These are phyloP conservation scores for Condylura cristata DNA, from an alignment of 2,113 vertebrate species.

Conservation along the genomic window DNA sequence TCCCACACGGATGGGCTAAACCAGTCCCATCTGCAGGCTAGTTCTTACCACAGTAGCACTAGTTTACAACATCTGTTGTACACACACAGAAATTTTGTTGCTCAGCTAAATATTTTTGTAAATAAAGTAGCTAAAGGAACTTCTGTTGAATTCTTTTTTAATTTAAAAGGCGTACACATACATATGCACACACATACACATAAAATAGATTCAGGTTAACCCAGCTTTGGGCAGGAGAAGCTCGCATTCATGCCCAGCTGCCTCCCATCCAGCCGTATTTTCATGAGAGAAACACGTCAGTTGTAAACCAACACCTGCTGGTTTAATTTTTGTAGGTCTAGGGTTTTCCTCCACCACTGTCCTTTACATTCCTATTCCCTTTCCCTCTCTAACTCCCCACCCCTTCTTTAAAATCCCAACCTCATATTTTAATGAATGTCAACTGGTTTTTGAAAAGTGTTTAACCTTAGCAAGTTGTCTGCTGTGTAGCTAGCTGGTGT, in stretches of 20 bases:
- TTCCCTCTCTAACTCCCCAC: too few species aligned
- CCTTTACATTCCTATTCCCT: too few species aligned
- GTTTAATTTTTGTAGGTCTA: too few species aligned
- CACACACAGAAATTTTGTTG: not conserved
- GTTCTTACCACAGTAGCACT: not conserved
- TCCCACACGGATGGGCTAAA: not conserved
- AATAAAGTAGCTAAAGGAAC: not conserved
- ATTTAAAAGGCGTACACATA: not conserved
- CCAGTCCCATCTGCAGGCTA: not conserved
- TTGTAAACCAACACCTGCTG: not conserved
- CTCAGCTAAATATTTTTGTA: not conserved
- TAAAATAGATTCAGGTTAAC: not conserved
- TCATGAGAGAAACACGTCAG: not conserved
- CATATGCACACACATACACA: not conserved
- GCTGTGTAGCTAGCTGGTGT: too few species aligned
- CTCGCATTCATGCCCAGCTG: not conserved
- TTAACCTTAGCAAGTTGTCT: too few species aligned
- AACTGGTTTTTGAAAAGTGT: too few species aligned
- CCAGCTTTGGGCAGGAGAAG: not conserved
- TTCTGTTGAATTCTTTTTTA: not conserved
- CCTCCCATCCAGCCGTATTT: too few species aligned
- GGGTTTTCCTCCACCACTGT: too few species aligned
- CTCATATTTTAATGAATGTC: too few species aligned
- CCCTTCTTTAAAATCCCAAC: too few species aligned
- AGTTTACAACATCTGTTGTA: not conserved